These are phyloP conservation scores for Napeogenes inachia DNA, from an alignment of 2,888 invertebrate species.

Conservation along the genomic window DNA sequence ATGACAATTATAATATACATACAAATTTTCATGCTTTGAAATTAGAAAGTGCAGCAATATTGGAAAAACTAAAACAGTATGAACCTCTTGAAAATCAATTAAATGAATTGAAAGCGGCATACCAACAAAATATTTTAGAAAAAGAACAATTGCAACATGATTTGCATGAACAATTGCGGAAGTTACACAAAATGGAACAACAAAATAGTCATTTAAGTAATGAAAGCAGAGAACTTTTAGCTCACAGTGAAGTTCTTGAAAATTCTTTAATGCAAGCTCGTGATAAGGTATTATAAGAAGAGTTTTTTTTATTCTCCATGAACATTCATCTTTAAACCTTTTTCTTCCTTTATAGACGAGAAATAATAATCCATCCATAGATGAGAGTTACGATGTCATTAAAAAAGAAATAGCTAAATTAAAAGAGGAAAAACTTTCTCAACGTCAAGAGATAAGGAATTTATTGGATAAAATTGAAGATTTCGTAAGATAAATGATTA, in stretches of 20 bases:
- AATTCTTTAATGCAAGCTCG: conserved; percentile 48
- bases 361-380: not conserved
- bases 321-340: not conserved
- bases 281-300: conserved; percentile 44
- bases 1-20: conserved; percentile 43
- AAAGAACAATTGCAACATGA: conserved; percentile 48
- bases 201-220: conserved; percentile 47
- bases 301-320: not conserved
- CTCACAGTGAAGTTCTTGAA: conserved; percentile 53
- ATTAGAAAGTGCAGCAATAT: conserved; percentile 48
- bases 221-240: conserved; percentile 44
- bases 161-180: conserved; percentile 38
- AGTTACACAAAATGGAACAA: conserved; percentile 41
- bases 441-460: conserved; percentile 48
- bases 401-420: conserved; percentile 51
- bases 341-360: no score
- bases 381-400: conserved; percentile 38
- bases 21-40: conserved; percentile 38
- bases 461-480: conserved; percentile 54
- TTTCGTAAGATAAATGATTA: conserved; percentile 41
- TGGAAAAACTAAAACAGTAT: conserved; percentile 45
- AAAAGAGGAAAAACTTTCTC: conserved; percentile 50
- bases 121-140: conserved; percentile 41
- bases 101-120: conserved; percentile 40
- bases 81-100: conserved; percentile 46